A percentile compares a stretch with the other conserved stretches of the same genome.
These are phyloP conservation scores for Cladorhizidae sp. DNA, from an alignment of 37 sponge, comb jelly and placozoan species.

Conservation along the genomic window DNA sequence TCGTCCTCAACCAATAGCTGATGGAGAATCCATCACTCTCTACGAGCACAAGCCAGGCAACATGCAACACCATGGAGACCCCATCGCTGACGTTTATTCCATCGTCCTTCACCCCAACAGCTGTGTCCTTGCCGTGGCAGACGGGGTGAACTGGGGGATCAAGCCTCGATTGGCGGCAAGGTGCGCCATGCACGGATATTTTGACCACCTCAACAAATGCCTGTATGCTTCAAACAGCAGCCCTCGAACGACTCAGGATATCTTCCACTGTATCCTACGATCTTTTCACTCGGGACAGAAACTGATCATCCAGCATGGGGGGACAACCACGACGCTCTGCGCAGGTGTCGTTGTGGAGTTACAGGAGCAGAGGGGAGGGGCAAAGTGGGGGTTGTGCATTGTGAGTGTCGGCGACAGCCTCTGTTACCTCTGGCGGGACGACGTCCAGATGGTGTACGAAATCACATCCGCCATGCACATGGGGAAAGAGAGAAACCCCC, in stretches of 20 bases:
- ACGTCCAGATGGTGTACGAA: constrained; percentile 51
- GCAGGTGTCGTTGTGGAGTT: constrained; percentile 74
- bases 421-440: constrained; percentile 67
- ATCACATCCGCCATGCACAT: constrained; percentile 58
- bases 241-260: constrained; percentile 48
- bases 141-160: constrained; percentile 81
- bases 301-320: constrained; percentile 64
- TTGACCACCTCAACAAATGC: constrained; percentile 62
- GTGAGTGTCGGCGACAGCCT: constrained; percentile 79
- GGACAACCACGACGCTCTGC: constrained; percentile 77
- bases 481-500: constrained; percentile 60
- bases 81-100: constrained; percentile 85
- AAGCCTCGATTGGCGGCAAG: constrained; percentile 84
- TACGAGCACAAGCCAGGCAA: constrained; percentile 57
- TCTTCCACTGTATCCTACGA: constrained; percentile 57
- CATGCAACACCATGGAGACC: constrained; percentile 73
- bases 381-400: constrained; percentile 69
- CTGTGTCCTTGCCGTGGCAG: constrained; percentile 69
- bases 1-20: constrained; percentile 42
- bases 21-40: constrained; percentile 75
- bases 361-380: constrained; percentile 6
- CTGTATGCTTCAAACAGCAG: constrained; percentile 17
- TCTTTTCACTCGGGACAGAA: constrained; percentile 78
- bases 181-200: constrained; percentile 71
- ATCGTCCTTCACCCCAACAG: constrained; percentile 61